Conservation (phyloP, 53 echinoderm and acorn worm genomes). For the Stichopus horrens region DNA sequence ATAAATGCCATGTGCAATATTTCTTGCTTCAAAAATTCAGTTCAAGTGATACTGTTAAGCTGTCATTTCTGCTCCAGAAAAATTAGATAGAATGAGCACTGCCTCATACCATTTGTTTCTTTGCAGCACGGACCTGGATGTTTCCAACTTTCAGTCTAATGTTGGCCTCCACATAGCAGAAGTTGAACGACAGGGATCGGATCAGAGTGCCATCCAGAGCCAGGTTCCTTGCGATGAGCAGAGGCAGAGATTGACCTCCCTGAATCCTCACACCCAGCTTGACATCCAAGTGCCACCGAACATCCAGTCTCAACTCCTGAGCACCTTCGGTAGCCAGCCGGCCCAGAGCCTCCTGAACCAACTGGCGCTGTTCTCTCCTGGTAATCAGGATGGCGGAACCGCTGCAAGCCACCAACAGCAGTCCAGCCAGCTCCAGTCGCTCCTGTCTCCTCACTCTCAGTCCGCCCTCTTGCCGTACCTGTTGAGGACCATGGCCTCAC, state of each 20-base stretch:
- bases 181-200: background rate
- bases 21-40: too few relatives aligned
- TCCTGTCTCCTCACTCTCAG: conserved; percentile 34
- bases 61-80: too few relatives aligned
- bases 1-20: too few relatives aligned
- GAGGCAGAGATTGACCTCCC: background rate
- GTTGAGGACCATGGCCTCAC: conserved; percentile 30
- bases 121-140: background rate
- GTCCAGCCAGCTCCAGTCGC: background rate
- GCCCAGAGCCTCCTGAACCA: conserved; percentile 35
- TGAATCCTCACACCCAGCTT: conserved; percentile 15
- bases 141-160: background rate
- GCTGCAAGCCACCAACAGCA: background rate
- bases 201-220: background rate
- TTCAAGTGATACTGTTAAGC: too few relatives aligned
- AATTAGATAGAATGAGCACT: too few relatives aligned
- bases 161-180: background rate
- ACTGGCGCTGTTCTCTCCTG: conserved; percentile 28
- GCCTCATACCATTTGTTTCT: background rate
- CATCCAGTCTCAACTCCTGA: conserved; percentile 20
- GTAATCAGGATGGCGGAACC: conserved; percentile 20
- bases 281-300: conserved; percentile 30
- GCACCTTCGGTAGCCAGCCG: background rate
- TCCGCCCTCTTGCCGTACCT: conserved; percentile 40
- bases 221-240: background rate